phyloP scores from a whole-genome alignment of 2,888 invertebrate species.

The Chloroclystis v-ata region DNA sequence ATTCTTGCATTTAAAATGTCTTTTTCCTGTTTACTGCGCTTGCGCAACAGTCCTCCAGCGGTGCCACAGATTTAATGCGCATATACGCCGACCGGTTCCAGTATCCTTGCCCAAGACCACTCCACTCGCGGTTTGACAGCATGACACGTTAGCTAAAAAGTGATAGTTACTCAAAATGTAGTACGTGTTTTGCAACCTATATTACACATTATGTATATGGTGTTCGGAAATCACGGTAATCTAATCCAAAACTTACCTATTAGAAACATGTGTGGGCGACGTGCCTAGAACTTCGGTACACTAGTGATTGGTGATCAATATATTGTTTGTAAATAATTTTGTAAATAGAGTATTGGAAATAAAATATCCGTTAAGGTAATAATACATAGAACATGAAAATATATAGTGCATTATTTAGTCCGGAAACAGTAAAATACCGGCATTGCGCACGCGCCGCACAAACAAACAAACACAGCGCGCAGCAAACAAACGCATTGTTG shows the following conservation, averaged over 20 bases:
- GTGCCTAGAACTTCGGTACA: too few species aligned
- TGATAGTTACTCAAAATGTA: conserved; percentile 24
- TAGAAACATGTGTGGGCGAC: background rate
- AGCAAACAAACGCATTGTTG: conserved; percentile 42
- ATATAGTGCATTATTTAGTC: conserved; percentile 25
- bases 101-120: conserved; percentile 30
- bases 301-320: too few species aligned
- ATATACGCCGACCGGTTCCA: conserved; percentile 36
- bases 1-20: conserved; percentile 23
- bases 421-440: conserved; percentile 51
- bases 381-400: conserved; percentile 11
- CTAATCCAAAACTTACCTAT: background rate
- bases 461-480: conserved; percentile 42
- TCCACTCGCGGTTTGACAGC: conserved; percentile 17
- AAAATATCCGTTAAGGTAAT: background rate
- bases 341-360: background rate
- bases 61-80: conserved; percentile 10
- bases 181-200: conserved; percentile 20
- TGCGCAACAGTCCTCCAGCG: conserved; percentile 36
- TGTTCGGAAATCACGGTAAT: background rate
- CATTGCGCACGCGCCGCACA: conserved; percentile 47
- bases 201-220: conserved; percentile 1
- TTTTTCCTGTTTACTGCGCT: conserved; percentile 47
- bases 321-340: too few species aligned
- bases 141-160: conserved; percentile 21